Evolutionary conservation across 1,140 invertebrate genomes (phyloP).

Genomic region (Papilio polytes): DNA sequence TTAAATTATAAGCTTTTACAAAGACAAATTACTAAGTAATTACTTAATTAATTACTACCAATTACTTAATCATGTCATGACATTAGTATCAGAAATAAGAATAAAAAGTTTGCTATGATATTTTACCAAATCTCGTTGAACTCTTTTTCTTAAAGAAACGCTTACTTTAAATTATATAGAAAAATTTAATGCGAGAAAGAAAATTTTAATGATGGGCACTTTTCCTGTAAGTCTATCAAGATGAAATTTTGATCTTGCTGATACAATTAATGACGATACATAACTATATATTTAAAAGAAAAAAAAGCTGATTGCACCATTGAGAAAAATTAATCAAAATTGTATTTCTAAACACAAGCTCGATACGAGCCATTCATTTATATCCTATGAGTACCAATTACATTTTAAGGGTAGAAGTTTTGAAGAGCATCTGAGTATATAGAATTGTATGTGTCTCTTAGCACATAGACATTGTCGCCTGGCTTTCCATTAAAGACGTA

Average conservation of each 20-base stretch:
- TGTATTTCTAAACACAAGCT: conserved; percentile 57
- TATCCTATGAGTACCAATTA: conserved; percentile 51
- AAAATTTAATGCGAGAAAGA: background rate
- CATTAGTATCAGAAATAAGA: background rate
- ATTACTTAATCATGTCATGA: background rate
- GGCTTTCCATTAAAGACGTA: conserved; percentile 92
- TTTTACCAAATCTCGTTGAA: conserved; percentile 4
- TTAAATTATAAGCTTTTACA: conserved; percentile 10
- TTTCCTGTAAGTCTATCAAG: too few species aligned
- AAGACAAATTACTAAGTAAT: background rate
- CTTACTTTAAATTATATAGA: background rate
- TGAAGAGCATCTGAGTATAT: conserved; percentile 86
- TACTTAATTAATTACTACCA: background rate
- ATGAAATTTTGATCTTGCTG: background rate
- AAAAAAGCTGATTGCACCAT: conserved; percentile 16
- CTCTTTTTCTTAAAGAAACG: background rate
- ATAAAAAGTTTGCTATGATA: background rate
- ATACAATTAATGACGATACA: too few species aligned
- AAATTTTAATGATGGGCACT: too few species aligned
- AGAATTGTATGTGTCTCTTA: conserved; percentile 88
- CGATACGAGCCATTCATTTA: conserved; percentile 77
- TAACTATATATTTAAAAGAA: background rate
- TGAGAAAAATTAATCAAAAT: conserved; percentile 45
- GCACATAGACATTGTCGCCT: conserved; percentile 88
- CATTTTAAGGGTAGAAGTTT: conserved; percentile 81